Base-by-base conservation (phyloP, 2,888 invertebrate genomes). In the Lycia hirtaria region DNA sequence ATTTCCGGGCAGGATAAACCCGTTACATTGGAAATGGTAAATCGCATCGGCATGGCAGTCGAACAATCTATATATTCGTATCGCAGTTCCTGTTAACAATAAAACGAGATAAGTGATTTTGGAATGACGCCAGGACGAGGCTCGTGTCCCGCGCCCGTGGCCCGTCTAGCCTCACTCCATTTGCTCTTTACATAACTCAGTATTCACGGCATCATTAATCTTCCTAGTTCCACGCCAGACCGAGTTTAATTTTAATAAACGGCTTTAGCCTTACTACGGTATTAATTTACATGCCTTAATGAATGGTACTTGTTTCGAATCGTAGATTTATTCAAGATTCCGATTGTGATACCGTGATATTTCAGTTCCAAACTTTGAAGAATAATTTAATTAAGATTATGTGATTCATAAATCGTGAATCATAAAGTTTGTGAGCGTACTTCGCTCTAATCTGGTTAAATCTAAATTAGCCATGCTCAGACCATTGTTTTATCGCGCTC, bases 201-300 rank as follows among this genome's bases (percentile, higher is more conserved):
- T 87, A 85, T 91, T 88, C 89, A 87, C 85, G 85, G 83, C 87
- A 87, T 87, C 89, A 88, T 92, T 90, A 90, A 91, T 92, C 91
- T 92, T 87, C 85, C 87, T 89, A 88, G 88, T 88, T 86, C 85
- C 83, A 86, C 83, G 88, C 88, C 86, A 88, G 82, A 79, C 82
- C 81, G 84, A 86, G 81, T 88, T 90, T 88, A 88, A 90, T 91
- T 89, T 91, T 89, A 91, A 91, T 91, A 89, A 90, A 90, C 88
- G 87, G 84, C 81, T 85, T 83, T 78, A 80, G 75, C 81, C 80
- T 80, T 82, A 83, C 81, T 77, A 78, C 71, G 73, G 80, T 83
- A 89, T 88, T 87, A 80, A 88, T 88, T 88, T 85, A 85, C 82
- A 83, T 82, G 79, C 69, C 73, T 71, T 83, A 86, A 87, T 83